Evolutionary conservation across 2,888 invertebrate species (phyloP).

Genomic region (Pterobdella sp.): DNA sequence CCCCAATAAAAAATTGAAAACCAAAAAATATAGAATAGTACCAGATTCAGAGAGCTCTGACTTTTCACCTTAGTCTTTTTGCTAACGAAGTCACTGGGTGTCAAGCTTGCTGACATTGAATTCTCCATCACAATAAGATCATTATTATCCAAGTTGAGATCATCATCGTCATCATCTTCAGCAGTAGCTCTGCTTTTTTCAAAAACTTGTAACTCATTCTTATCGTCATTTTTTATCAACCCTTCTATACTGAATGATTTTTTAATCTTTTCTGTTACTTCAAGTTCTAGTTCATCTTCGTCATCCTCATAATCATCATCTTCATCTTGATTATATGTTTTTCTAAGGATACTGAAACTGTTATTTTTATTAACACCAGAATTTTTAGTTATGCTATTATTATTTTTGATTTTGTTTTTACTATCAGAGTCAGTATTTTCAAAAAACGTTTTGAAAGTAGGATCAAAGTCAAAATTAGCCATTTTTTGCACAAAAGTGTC

Average conservation of each 20-base stretch:
- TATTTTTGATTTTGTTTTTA: not conserved
- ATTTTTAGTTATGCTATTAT: not conserved
- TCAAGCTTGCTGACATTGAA: not conserved
- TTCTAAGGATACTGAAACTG: not conserved
- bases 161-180: slow-evolving; percentile 44
- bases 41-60: slow-evolving; percentile 9
- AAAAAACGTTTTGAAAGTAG: not conserved
- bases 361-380: not conserved
- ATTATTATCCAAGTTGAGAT: slow-evolving; percentile 45
- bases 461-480: slow-evolving; percentile 2
- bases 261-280: not conserved
- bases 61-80: not conserved
- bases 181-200: not conserved
- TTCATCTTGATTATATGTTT: not conserved
- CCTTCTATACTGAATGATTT: not conserved
- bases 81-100: not conserved
- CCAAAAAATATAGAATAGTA: too few species aligned
- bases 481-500: slow-evolving; percentile 1
- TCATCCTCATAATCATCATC: slow-evolving; percentile 17
- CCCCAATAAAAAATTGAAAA: not conserved
- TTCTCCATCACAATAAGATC: not conserved
- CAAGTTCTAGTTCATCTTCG: not conserved
- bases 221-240: not conserved
- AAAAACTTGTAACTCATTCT: not conserved
- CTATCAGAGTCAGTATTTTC: too few species aligned